Base-by-base conservation (phyloP, 2,113 vertebrate species). In the Acinonyx jubatus region DNA sequence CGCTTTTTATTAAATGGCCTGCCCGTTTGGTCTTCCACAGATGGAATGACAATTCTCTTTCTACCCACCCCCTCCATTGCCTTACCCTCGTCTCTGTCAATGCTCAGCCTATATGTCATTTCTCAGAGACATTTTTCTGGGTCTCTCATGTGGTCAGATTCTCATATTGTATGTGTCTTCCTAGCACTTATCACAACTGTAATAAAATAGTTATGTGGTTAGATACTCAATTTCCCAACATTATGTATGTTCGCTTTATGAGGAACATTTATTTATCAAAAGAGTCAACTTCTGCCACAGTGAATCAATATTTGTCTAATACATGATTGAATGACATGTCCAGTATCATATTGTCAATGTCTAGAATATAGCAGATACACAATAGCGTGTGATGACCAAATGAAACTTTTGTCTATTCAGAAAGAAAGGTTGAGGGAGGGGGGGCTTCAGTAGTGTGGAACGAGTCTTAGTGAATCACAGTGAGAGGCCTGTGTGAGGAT, bases 21-120 rank as follows among this genome's bases (percentile, higher is more conserved):
- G 23, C 80, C 5, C 9, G 2, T 52, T 38, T 38, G 31, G 8
- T 79, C 31, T 88, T 36, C 21, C 10, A n/a, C 1, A 50, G 52
- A 45, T 19, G 27, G 36, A 33, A 66, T 29, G 1, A 7, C 5
- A 3, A 10, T 16, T 82, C 27, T 65, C 13, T 36, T 23, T 57
- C 0, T 11, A 57, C 55, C 18, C 18, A 57, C 14, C 5, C 2
- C 6, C 11, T 4, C 1, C n/a, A 1, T 45, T 76, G 31, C 33
- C 36, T 83, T 61, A 6, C 15, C 15, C n/a, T 15, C 14, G 52
- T 23, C 8, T 68, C 13, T 0, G 0, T 63, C 36, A 73, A 4
- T 19, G 52, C 19, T 50, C 38, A 41, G 8, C 25, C 63, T 52
- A 55, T 21, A 52, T 33, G 25, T 68, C 25, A 82, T 95, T 96